Evolutionary conservation across 2,888 invertebrate species (phyloP).

Genomic region (Panopea generosa): DNA sequence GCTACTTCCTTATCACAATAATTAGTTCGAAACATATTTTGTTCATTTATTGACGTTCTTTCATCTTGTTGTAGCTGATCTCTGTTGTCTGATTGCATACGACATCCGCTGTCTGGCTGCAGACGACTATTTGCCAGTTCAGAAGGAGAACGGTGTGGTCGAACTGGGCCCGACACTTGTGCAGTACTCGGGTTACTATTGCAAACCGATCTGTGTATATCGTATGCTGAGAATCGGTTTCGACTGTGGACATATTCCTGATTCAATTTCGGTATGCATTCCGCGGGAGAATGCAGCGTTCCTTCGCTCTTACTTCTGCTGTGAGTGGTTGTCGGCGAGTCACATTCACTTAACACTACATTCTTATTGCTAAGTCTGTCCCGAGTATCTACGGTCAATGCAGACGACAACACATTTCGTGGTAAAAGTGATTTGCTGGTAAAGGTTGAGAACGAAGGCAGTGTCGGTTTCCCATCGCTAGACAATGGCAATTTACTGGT

Average conservation of each 20-base stretch:
- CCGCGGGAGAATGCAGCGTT: not conserved
- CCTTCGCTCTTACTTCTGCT: conserved; percentile 24
- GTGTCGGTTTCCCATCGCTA: conserved; percentile 11
- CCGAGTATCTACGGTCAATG: not conserved
- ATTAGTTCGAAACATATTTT: too few species aligned
- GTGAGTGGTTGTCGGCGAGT: too few species aligned
- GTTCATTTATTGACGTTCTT: too few species aligned
- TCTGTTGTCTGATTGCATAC: not conserved
- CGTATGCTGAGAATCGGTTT: too few species aligned
- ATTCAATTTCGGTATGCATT: too few species aligned
- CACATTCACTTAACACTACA: not conserved
- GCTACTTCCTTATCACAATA: not conserved
- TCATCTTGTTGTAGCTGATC: too few species aligned
- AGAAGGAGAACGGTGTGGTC: not conserved
- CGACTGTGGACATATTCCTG: too few species aligned
- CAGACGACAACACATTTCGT: not conserved
- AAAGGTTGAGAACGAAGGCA: conserved; percentile 57
- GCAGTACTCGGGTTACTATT: too few species aligned
- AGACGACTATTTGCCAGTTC: not conserved
- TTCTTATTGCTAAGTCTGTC: not conserved
- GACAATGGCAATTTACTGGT: conserved; percentile 12
- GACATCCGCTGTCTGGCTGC: not conserved
- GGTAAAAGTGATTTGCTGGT: conserved; percentile 21
- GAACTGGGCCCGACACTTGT: not conserved
- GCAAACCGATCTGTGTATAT: too few species aligned